phyloP scores from a whole-genome alignment of 2,113 vertebrate genomes.

The Carassius auratus region DNA sequence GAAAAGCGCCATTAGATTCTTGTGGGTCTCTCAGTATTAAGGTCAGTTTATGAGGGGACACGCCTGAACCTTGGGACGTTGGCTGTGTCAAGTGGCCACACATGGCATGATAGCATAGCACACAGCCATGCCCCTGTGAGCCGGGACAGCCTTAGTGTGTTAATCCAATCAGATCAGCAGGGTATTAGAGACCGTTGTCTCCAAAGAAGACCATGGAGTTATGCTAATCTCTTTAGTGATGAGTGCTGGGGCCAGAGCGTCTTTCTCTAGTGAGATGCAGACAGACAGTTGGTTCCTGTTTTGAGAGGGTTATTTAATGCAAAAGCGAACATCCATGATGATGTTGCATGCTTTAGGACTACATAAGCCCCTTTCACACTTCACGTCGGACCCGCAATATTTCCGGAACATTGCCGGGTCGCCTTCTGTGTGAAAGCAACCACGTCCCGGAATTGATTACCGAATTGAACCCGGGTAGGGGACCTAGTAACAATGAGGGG shows the following conservation, averaged over 20 bases:
- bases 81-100: not conserved
- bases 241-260: constrained; percentile 13
- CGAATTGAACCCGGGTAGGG: no score
- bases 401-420: no score
- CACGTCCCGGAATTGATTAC: no score
- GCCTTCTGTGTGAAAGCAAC: no score
- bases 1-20: not conserved
- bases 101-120: not conserved
- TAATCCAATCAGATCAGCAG: constrained; percentile 63
- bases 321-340: not conserved
- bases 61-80: not conserved
- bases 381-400: no score
- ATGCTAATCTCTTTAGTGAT: constrained; percentile 56
- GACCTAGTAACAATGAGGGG: no score
- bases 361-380: not conserved
- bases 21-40: not conserved
- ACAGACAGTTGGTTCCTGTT: not conserved
- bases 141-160: constrained; percentile 44
- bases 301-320: not conserved
- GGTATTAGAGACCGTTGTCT: constrained; percentile 50
- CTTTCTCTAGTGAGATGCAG: constrained; percentile 1
- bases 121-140: not conserved
- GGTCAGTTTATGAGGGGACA: not conserved
- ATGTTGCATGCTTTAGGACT: not conserved
- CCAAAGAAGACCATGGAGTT: constrained; percentile 50